Percentiles rank a stretch among this genome's conserved stretches.
These are phyloP conservation scores for Atrina japonica DNA, from an alignment of 2,888 invertebrate species.

Conservation along the genomic window DNA sequence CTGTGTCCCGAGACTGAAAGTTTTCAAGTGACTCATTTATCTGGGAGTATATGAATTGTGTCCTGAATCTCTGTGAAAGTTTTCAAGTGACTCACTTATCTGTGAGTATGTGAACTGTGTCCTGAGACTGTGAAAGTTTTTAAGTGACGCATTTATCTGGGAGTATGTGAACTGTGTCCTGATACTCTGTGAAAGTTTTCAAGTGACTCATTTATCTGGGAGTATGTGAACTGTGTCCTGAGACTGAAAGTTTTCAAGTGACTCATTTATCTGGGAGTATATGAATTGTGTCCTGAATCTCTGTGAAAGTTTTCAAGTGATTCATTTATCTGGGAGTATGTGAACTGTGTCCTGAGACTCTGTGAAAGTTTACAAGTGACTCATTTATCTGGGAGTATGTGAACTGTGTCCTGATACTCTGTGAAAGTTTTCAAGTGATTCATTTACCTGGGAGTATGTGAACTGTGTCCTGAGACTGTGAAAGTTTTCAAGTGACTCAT, in stretches of 20 bases:
- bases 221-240: constrained; percentile 37
- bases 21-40: constrained; percentile 48
- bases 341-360: constrained; percentile 43
- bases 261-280: constrained; percentile 52
- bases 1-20: constrained; percentile 47
- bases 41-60: constrained; percentile 48
- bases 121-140: constrained; percentile 55
- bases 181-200: constrained; percentile 56
- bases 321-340: constrained; percentile 52
- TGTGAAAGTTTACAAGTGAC: constrained; percentile 52
- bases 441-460: constrained; percentile 53
- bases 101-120: constrained; percentile 45
- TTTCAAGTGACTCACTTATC: constrained; percentile 52
- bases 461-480: constrained; percentile 46
- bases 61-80: constrained; percentile 55
- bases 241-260: constrained; percentile 54
- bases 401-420: constrained; percentile 42
- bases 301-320: constrained; percentile 57
- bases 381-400: constrained; percentile 53
- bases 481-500: constrained; percentile 50
- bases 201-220: constrained; percentile 54
- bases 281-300: constrained; percentile 35
- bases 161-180: constrained; percentile 36
- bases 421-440: constrained; percentile 54
- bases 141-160: constrained; percentile 54